phyloP scores from a whole-genome alignment of 2,888 invertebrate species.

The Lasius fuliginosus region DNA sequence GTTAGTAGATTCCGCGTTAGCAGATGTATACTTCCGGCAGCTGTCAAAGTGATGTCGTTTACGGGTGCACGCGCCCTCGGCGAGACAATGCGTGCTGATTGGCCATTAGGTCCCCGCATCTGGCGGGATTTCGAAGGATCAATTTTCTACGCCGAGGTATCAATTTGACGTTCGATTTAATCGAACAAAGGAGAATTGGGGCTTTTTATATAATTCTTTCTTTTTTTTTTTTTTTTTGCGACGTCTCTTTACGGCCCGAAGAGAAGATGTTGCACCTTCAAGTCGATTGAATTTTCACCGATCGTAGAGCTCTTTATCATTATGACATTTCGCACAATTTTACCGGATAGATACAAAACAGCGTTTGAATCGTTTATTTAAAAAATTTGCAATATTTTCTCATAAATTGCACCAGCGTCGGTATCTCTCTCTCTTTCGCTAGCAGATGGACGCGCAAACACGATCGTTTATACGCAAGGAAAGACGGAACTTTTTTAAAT shows the following conservation, averaged over 20 bases:
- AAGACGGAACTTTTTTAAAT: conserved; percentile 58
- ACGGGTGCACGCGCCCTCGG: conserved; percentile 82
- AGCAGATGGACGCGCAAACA: conserved; percentile 37
- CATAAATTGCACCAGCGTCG: background rate
- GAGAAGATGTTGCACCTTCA: background rate
- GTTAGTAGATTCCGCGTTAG: conserved; percentile 77
- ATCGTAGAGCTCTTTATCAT: background rate
- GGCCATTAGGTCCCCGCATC: conserved; percentile 74
- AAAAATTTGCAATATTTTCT: background rate
- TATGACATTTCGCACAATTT: background rate
- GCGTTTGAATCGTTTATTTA: background rate
- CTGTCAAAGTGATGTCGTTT: conserved; percentile 81
- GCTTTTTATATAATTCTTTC: background rate
- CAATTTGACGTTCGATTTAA: conserved; percentile 15
- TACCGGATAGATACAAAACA: background rate
- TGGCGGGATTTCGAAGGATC: conserved; percentile 68
- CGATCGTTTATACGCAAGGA: conserved; percentile 30
- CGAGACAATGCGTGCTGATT: conserved; percentile 74
- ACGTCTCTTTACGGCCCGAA: background rate
- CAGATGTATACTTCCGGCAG: conserved; percentile 85
- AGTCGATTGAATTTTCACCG: background rate
- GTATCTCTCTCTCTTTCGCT: background rate
- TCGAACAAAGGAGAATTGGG: conserved; percentile 1
- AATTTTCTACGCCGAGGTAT: conserved; percentile 59
- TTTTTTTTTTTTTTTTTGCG: background rate